Conservation (phyloP, 2,888 invertebrate genomes). For the Noctua pronuba region DNA sequence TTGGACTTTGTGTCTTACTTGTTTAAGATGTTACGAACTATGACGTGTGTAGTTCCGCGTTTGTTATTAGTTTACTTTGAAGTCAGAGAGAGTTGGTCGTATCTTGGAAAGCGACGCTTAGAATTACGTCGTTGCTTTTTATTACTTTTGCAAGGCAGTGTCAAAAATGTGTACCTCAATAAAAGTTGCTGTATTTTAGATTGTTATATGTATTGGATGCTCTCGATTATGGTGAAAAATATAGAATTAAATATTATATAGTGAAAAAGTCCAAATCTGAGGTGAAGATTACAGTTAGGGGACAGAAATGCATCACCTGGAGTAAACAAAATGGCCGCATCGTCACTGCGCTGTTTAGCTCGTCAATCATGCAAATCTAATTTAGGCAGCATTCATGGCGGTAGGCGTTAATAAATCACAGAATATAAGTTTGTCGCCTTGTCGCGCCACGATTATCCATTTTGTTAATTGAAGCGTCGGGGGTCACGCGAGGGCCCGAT, state of each 20-base stretch:
- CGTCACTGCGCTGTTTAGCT: conserved; percentile 19
- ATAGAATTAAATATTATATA: no score
- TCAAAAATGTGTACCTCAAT: background rate
- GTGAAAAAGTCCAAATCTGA: no score
- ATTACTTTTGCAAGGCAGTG: background rate
- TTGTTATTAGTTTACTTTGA: conserved; percentile 34
- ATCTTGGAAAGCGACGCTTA: background rate
- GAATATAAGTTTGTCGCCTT: conserved; percentile 79
- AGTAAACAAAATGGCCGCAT: conserved; percentile 5
- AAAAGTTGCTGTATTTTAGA: background rate
- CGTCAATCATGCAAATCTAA: conserved; percentile 59
- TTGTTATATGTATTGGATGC: background rate
- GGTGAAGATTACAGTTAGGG: background rate
- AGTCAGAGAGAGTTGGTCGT: conserved; percentile 4
- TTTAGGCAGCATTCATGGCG: conserved; percentile 54
- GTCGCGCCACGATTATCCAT: conserved; percentile 81
- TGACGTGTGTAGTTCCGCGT: conserved; percentile 11
- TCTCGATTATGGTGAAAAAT: background rate
- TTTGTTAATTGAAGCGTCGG: conserved; percentile 85
- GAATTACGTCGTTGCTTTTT: background rate
- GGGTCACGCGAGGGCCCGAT: conserved; percentile 82
- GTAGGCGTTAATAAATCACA: conserved; percentile 70
- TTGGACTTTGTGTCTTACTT: conserved; percentile 40
- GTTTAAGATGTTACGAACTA: conserved; percentile 31
- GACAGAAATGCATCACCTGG: background rate